Evolutionary conservation across 2,113 vertebrate species (phyloP).

Genomic region (Heptranchias perlo): DNA sequence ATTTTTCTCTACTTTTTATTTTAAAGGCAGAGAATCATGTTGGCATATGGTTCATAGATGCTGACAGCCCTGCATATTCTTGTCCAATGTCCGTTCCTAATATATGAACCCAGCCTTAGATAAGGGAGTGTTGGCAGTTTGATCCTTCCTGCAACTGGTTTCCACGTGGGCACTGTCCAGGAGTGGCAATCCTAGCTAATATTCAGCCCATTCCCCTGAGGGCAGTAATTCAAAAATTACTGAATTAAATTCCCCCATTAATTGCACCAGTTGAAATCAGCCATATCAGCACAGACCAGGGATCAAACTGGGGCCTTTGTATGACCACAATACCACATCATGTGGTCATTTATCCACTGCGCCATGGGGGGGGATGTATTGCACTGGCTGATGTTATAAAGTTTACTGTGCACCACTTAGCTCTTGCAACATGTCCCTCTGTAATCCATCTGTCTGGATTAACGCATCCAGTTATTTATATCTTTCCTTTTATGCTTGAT

Average conservation of each 20-base stretch:
- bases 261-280: neutral
- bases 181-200: neutral
- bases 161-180: neutral
- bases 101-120: neutral
- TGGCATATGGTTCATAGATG: neutral
- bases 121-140: neutral
- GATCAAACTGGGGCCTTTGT: neutral
- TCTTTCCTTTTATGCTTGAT: neutral
- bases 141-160: neutral
- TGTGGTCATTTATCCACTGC: neutral
- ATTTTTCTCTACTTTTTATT: neutral
- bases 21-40: neutral
- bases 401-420: neutral
- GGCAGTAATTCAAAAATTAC: neutral
- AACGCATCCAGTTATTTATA: neutral
- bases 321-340: neutral
- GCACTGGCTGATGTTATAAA: neutral
- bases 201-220: neutral
- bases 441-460: neutral
- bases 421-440: too few species aligned
- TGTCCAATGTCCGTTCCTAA: neutral
- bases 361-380: neutral
- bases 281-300: neutral
- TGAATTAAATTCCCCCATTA: neutral
- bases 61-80: neutral